phyloP scores from a whole-genome alignment of 2,888 invertebrate genomes.

The Cetonia aurata region DNA sequence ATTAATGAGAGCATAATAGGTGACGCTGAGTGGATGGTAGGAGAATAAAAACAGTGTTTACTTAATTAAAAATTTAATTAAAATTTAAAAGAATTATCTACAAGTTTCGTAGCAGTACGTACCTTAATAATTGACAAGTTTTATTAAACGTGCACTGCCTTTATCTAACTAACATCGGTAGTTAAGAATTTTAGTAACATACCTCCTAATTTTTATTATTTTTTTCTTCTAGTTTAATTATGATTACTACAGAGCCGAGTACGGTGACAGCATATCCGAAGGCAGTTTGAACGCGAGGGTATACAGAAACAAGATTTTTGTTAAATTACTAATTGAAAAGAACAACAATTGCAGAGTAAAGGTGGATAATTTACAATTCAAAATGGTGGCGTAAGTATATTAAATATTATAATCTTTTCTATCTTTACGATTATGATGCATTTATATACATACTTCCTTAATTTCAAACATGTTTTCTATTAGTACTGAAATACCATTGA shows the following conservation, averaged over 20 bases:
- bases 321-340: slow-evolving; percentile 58
- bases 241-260: slow-evolving; percentile 66
- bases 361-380: slow-evolving; percentile 54
- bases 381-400: slow-evolving; percentile 55
- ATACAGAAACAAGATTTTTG: slow-evolving; percentile 58
- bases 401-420: background rate
- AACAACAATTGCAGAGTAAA: slow-evolving; percentile 52
- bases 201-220: background rate
- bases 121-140: too few relatives aligned
- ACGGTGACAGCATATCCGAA: slow-evolving; percentile 69
- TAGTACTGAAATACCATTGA: background rate
- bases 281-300: slow-evolving; percentile 63
- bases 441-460: background rate
- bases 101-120: too few relatives aligned
- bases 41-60: too few relatives aligned
- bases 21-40: too few relatives aligned
- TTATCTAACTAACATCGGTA: too few relatives aligned
- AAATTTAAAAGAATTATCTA: too few relatives aligned
- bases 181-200: too few relatives aligned
- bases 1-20: too few relatives aligned
- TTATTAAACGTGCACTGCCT: too few relatives aligned
- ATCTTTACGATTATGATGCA: too few relatives aligned
- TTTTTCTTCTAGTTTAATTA: slow-evolving; percentile 59
- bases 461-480: background rate
- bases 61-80: too few relatives aligned